Conservation (phyloP, 2,113 vertebrate genomes). For the Rana temporaria region DNA sequence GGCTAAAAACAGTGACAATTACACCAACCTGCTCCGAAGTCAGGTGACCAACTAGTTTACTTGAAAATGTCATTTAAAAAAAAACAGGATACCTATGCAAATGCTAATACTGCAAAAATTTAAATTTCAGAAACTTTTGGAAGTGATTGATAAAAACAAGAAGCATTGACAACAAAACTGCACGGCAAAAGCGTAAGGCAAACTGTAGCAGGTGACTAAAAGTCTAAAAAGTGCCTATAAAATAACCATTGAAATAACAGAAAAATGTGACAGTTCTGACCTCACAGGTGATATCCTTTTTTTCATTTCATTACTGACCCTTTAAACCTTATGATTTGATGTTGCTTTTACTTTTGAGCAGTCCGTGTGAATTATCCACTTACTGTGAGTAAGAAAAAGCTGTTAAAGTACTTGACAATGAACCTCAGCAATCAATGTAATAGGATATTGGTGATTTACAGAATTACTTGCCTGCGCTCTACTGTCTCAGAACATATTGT, state of each 20-base stretch:
- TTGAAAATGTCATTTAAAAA: no score
- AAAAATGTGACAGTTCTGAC: constrained; percentile 1
- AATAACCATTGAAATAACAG: not conserved
- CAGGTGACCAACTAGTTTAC: no score
- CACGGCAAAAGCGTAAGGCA: not conserved
- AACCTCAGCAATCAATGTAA: not conserved
- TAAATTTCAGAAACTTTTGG: no score
- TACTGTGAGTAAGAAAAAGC: not conserved
- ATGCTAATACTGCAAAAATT: no score
- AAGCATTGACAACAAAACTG: no score
- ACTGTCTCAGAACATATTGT: no score
- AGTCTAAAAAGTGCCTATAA: not conserved
- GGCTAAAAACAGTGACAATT: no score
- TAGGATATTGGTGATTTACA: no score
- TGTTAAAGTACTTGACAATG: not conserved
- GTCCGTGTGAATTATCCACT: constrained; percentile 18
- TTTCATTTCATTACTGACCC: constrained; percentile 27
- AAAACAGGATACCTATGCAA: no score
- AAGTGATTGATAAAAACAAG: no score
- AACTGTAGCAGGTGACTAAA: not conserved
- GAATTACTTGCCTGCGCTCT: no score
- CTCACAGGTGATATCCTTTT: constrained; percentile 6
- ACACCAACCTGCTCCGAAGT: no score
- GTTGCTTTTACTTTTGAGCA: not conserved
- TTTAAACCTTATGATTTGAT: constrained; percentile 13